Evolutionary conservation across 2,113 vertebrate species (phyloP).

Genomic region (Spheniscus mendiculus): DNA sequence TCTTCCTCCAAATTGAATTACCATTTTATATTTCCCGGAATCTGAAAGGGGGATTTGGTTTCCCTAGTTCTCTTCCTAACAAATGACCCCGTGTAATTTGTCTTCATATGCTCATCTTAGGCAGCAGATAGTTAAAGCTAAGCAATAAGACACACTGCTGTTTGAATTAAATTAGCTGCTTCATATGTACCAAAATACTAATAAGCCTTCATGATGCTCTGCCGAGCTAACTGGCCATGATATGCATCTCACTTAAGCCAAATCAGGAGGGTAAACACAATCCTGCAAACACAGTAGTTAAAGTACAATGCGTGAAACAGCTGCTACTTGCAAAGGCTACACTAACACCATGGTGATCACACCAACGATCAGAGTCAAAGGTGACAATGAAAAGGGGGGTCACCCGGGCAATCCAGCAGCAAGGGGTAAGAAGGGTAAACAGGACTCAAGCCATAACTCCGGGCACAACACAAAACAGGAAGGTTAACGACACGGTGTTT

Average conservation of each 20-base stretch:
- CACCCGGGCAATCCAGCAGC: slow-evolving; percentile 39
- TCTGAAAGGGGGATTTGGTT: neutral
- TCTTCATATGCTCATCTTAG: neutral
- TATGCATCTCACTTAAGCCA: slow-evolving; percentile 31
- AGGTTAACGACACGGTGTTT: rapidly evolving
- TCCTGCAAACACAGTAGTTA: slow-evolving; percentile 62
- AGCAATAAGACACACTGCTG: neutral
- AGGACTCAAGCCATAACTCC: slow-evolving; percentile 51
- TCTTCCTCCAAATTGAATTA: neutral
- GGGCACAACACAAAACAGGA: slow-evolving; percentile 46
- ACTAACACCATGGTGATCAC: slow-evolving; percentile 70
- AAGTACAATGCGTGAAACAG: slow-evolving; percentile 67
- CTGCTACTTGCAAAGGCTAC: slow-evolving; percentile 67
- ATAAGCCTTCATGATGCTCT: neutral
- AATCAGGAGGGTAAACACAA: slow-evolving; percentile 68
- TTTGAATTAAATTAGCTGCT: slow-evolving; percentile 41
- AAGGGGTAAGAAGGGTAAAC: slow-evolving; percentile 75
- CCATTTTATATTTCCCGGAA: neutral
- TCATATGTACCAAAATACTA: neutral
- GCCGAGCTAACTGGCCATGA: neutral
- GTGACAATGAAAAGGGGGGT: slow-evolving; percentile 48
- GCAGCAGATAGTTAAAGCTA: neutral
- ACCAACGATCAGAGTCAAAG: slow-evolving; percentile 47
- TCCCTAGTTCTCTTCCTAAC: neutral
- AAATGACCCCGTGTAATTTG: neutral